phyloP scores from a whole-genome alignment of 2,113 vertebrate species.

The Tauraco erythrolophus region DNA sequence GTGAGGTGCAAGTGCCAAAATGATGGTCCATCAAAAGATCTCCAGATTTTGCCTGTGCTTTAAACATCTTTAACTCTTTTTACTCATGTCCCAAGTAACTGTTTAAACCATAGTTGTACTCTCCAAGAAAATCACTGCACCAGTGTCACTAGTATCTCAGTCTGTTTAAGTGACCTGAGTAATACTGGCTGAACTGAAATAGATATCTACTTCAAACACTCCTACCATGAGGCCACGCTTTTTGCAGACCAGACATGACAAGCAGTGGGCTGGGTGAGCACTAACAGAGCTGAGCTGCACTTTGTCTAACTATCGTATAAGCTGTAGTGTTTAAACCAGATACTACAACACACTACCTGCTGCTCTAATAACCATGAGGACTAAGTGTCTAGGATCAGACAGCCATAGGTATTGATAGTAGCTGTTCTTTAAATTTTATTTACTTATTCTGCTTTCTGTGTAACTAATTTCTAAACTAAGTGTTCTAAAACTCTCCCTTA shows the following conservation, averaged over 20 bases:
- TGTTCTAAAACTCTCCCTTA: background rate
- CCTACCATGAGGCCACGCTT: background rate
- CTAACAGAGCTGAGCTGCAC: background rate
- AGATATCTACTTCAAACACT: background rate
- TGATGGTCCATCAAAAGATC: background rate
- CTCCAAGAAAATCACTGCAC: background rate
- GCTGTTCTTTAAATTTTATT: background rate
- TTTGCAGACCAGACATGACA: background rate
- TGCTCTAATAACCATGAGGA: background rate
- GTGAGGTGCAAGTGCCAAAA: background rate
- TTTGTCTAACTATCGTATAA: background rate
- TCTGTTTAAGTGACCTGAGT: background rate
- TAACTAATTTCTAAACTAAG: background rate
- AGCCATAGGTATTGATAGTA: background rate
- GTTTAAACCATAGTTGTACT: background rate
- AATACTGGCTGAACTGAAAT: background rate
- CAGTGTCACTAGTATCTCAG: background rate
- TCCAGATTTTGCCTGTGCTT: background rate
- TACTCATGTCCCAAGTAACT: background rate
- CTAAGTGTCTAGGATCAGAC: background rate
- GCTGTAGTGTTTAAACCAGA: background rate
- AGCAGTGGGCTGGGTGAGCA: background rate
- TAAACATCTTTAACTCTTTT: background rate
- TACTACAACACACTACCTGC: fast-evolving
- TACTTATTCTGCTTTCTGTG: background rate